These are phyloP conservation scores for Xenopus petersii DNA, from an alignment of 2,797 vertebrate species.

Conservation along the genomic window DNA sequence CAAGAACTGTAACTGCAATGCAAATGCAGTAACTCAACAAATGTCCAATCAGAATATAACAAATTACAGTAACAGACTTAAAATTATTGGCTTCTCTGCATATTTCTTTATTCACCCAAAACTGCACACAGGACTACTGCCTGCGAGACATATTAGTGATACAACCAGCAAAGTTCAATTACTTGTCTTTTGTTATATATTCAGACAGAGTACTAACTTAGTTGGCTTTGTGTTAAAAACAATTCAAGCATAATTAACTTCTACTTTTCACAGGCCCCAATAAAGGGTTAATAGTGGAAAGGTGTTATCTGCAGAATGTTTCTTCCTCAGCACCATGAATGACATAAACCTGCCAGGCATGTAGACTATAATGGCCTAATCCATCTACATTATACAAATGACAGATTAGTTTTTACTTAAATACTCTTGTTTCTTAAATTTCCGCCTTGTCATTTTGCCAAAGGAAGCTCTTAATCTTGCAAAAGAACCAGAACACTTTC, in stretches of 20 bases:
- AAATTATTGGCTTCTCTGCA: too few relatives aligned
- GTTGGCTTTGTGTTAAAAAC: too few relatives aligned
- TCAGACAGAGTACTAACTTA: too few relatives aligned
- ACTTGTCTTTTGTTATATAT: too few relatives aligned
- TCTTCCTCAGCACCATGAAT: constrained; percentile 30
- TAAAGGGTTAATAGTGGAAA: constrained; percentile 13
- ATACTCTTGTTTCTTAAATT: constrained; percentile 66
- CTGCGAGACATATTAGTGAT: too few relatives aligned
- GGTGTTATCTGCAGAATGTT: constrained; percentile 37
- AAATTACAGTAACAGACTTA: too few relatives aligned
- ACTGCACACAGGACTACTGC: too few relatives aligned
- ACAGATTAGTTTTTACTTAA: constrained; percentile 67
- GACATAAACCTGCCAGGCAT: constrained; percentile 53
- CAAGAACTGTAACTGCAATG: too few relatives aligned
- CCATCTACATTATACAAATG: constrained; percentile 64
- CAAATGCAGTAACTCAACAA: too few relatives aligned
- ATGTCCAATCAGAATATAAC: too few relatives aligned
- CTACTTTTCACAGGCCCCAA: background rate
- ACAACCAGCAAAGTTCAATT: too few relatives aligned
- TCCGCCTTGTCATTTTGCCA: constrained; percentile 67
- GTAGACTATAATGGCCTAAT: constrained; percentile 55
- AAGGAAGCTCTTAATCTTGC: constrained; percentile 70
- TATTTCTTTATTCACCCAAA: too few relatives aligned
- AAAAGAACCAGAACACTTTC: constrained; percentile 61
- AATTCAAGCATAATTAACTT: background rate